Conservation (phyloP, 2,113 vertebrate genomes). For the Sminthopsis crassicaudata region DNA sequence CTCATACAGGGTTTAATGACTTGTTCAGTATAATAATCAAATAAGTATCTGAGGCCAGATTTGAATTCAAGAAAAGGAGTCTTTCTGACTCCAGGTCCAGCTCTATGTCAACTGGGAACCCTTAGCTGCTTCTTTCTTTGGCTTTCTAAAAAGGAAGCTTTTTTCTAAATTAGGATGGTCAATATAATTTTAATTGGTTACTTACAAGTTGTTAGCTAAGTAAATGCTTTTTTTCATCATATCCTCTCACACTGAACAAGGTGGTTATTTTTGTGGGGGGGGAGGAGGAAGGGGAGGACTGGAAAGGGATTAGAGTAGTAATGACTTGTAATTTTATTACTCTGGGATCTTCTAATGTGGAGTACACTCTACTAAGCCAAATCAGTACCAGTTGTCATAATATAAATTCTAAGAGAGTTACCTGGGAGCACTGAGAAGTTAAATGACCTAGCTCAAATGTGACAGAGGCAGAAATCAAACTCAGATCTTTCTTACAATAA, state of each 20-base stretch:
- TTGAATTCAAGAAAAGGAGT: not conserved
- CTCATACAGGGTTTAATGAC: not conserved
- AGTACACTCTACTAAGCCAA: not conserved
- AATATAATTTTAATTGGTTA: not conserved
- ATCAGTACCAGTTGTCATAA: not conserved
- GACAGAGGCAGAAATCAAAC: not conserved
- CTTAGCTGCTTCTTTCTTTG: not conserved
- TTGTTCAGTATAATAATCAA: not conserved
- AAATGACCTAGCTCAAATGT: not conserved
- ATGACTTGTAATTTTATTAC: too few species aligned
- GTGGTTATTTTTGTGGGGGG: not conserved
- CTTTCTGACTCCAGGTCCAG: not conserved
- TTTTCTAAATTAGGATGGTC: not conserved
- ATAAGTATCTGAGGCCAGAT: not conserved
- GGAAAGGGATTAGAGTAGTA: too few species aligned
- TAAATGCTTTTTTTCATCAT: not conserved
- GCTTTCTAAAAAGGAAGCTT: not conserved
- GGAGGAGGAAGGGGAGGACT: too few species aligned
- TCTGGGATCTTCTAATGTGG: too few species aligned
- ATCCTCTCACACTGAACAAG: not conserved
- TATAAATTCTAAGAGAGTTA: not conserved
- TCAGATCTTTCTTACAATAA: not conserved
- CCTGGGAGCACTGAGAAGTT: not conserved
- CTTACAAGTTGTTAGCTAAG: not conserved
- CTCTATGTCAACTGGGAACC: not conserved